A percentile compares a stretch with the other conserved stretches of the same genome.
Evolutionary conservation across 2,113 vertebrate genomes (phyloP).

Genomic region (Passerina amoena): DNA sequence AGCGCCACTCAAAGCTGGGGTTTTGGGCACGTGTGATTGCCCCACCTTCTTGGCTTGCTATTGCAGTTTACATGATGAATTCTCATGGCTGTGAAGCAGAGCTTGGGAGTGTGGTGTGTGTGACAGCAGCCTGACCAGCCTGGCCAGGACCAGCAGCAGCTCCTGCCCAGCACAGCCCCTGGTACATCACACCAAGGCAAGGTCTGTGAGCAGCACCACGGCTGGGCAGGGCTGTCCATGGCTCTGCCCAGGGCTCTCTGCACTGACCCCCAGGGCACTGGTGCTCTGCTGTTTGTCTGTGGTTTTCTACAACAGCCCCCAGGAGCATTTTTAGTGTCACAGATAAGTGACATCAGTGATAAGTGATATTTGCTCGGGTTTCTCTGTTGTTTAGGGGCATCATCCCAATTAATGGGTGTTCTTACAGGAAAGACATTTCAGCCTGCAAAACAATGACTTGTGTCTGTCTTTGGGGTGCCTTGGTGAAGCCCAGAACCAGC

Average conservation of each 20-base stretch:
- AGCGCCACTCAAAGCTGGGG: background rate
- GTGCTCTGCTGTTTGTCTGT: accelerated
- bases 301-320: background rate
- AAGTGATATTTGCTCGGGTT: background rate
- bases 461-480: background rate
- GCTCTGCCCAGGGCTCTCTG: background rate
- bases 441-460: background rate
- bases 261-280: background rate
- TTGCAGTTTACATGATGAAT: background rate
- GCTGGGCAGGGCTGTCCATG: background rate
- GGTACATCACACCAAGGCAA: accelerated
- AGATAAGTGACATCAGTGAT: accelerated
- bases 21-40: background rate
- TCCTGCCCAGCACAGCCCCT: background rate
- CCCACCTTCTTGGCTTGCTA: background rate
- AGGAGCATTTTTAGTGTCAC: accelerated
- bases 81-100: background rate
- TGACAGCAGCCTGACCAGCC: background rate
- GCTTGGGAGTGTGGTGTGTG: background rate
- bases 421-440: background rate
- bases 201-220: background rate
- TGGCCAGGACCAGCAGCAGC: background rate
- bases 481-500: background rate
- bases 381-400: background rate
- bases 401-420: background rate